Evolutionary conservation across 2,888 invertebrate species (phyloP), one percentile per base, ranked within the genome.

Genomic region (Monopis laevigella): DNA sequence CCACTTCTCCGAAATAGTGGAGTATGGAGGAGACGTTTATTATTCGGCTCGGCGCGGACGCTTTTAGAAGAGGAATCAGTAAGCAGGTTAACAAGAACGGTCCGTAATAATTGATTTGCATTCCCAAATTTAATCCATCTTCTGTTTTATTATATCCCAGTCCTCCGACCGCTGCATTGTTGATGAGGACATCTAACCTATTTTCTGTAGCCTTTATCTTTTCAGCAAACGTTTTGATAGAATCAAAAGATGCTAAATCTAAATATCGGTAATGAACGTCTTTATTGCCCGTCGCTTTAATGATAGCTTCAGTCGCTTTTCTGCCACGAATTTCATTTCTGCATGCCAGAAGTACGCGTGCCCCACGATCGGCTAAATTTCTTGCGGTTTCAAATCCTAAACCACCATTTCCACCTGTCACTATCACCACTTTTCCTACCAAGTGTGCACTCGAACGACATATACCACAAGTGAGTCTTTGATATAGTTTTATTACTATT

Each of bases 81-180:
- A 90, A 68, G 53, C 86, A 86, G 2, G 89, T 90, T 40, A 92
- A 69, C 41, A 92, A 70, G 59, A 90, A 92, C 1, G 86, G 87
- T 10, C 87, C 88, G 55, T 87, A 87, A 62, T 88, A 86, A 60
- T 91, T 90, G 38, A 86, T 83, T 55, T 88, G 88, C 83, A 88
- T 86, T 43, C 84, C 85, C n/a, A 80, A 59, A 50, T 89, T 87
- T 43, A 89, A 68, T 2, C 87, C 87, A 53, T 90, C 88, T 51
- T 83, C 75, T 2, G 88, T 86, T 51, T 73, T 81, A 47, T 69
- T 64, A 52, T 75, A 73, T 11, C 75, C 72, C 34, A 73, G 59
- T 7, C 75, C 78, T 14, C 69, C 75, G 8, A 80, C 68, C 7
- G 84, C 86, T 3, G 86, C 86, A 56, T 86, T 86, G 60, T 85